Conservation (phyloP, 2,113 vertebrate species). For the Origma solitaria region DNA sequence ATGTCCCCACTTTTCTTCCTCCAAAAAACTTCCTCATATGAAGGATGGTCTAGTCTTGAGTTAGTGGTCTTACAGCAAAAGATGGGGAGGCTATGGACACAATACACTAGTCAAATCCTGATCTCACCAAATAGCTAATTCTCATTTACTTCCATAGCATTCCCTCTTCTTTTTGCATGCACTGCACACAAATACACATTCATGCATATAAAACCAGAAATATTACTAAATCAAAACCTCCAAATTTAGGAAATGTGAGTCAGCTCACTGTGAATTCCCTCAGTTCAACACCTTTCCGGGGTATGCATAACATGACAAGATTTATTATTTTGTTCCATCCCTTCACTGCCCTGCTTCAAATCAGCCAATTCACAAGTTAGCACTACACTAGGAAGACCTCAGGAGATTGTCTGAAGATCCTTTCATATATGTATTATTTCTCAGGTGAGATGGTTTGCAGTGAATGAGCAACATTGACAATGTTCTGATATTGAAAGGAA, state of each 20-base stretch:
- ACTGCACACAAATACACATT: not conserved
- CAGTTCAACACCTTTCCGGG: not conserved
- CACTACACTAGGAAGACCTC: not conserved
- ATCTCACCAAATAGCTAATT: not conserved
- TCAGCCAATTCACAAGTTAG: not conserved
- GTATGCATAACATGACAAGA: not conserved
- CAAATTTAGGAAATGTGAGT: not conserved
- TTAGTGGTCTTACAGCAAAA: not conserved
- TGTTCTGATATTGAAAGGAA: not conserved
- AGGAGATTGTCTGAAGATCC: not conserved
- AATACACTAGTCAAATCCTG: not conserved
- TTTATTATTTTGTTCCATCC: not conserved
- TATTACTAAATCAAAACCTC: not conserved
- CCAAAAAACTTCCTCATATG: not conserved
- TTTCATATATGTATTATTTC: not conserved
- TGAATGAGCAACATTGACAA: not conserved
- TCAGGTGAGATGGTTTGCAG: not conserved
- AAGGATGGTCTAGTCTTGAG: not conserved
- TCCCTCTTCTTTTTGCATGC: not conserved
- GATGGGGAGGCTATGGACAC: not conserved
- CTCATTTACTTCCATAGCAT: not conserved
- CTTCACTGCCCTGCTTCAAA: rapidly evolving
- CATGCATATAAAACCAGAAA: not conserved
- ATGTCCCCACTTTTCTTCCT: not conserved
- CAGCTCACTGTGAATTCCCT: not conserved